phyloP scores from a whole-genome alignment of 2,888 invertebrate genomes.

The Acanthopleura granulata region DNA sequence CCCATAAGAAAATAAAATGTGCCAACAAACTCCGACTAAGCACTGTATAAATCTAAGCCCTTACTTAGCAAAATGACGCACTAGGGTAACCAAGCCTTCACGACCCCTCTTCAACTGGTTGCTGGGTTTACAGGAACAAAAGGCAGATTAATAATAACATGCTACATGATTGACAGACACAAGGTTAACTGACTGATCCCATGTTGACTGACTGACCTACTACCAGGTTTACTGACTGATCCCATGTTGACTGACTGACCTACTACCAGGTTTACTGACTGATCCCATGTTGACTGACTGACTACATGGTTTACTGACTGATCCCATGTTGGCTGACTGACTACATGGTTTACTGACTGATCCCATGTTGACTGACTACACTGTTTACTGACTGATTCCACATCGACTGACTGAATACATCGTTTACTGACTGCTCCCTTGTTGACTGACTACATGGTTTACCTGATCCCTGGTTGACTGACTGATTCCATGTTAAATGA shows the following conservation, averaged over 20 bases:
- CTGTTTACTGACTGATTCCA: not conserved
- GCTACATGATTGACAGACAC: not conserved
- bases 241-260: not conserved
- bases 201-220: not conserved
- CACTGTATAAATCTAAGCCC: not conserved
- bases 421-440: not conserved
- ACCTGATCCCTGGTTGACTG: not conserved
- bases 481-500: not conserved
- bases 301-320: not conserved
- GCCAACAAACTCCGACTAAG: not conserved
- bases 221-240: not conserved
- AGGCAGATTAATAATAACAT: too few species aligned
- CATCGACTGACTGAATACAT: not conserved
- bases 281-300: not conserved
- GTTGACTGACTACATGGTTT: not conserved
- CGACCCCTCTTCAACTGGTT: too few species aligned
- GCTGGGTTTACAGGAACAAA: too few species aligned
- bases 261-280: not conserved
- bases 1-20: not conserved
- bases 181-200: not conserved
- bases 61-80: not conserved
- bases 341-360: not conserved
- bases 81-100: too few species aligned
- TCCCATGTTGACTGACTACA: not conserved
- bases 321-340: not conserved